phyloP scores from a whole-genome alignment of 2,113 vertebrate species.

The Eretmochelys imbricata region DNA sequence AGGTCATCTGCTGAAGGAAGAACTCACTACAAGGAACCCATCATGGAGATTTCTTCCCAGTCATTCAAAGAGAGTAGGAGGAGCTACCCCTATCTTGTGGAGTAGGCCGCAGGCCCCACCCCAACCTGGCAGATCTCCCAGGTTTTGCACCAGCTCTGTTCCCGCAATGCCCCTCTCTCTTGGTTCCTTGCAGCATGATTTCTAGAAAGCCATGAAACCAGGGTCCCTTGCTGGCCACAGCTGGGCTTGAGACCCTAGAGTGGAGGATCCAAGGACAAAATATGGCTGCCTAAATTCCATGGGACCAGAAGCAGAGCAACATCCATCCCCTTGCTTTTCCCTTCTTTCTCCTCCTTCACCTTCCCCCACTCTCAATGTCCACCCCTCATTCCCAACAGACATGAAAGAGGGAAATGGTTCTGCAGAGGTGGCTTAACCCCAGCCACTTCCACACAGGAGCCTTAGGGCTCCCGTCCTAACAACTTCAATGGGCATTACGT shows the following conservation, averaged over 20 bases:
- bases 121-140: background rate
- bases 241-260: background rate
- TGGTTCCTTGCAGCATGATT: background rate
- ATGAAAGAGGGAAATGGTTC: background rate
- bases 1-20: background rate
- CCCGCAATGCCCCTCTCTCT: background rate
- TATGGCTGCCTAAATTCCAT: background rate
- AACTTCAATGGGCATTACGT: background rate
- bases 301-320: background rate
- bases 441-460: background rate
- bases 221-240: background rate
- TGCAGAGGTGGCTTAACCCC: background rate
- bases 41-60: background rate
- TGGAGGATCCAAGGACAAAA: background rate
- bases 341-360: background rate
- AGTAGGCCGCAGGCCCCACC: background rate
- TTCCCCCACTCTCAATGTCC: background rate
- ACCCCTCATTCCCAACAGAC: background rate
- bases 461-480: background rate
- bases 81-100: rapidly evolving
- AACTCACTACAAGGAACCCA: background rate
- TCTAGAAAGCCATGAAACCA: background rate
- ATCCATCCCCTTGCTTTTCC: background rate
- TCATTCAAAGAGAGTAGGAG: background rate
- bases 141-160: background rate